Conservation (phyloP, 2,113 vertebrate species). For the Mellivora capensis region DNA sequence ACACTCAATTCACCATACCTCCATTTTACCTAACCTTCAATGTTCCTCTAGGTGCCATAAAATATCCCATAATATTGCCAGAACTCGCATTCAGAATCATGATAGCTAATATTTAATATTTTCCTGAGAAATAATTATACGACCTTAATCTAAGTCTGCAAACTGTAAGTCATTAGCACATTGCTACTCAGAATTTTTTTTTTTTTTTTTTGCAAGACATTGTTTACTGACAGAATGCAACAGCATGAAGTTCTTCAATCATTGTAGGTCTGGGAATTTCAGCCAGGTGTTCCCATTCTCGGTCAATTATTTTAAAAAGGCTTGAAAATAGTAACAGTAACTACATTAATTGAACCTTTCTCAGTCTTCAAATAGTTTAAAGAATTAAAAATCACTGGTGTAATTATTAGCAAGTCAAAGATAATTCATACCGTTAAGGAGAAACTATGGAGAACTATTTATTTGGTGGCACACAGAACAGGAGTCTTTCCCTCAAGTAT, state of each 20-base stretch:
- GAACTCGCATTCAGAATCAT: not conserved
- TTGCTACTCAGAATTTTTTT: not conserved
- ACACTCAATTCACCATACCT: not conserved
- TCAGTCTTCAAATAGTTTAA: not conserved
- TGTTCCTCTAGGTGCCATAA: not conserved
- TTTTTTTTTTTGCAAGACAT: not conserved
- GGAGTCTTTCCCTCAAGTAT: not conserved
- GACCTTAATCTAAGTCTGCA: not conserved
- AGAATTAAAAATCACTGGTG: not conserved
- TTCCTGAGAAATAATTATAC: not conserved
- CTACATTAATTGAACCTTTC: not conserved
- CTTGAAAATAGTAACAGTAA: not conserved
- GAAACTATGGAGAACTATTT: not conserved
- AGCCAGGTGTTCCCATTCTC: not conserved
- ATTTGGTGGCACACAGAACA: not conserved
- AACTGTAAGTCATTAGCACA: not conserved
- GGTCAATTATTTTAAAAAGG: not conserved
- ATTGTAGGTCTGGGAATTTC: not conserved
- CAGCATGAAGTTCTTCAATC: not conserved
- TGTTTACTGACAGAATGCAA: not conserved
- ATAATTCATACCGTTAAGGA: not conserved
- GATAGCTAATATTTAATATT: not conserved
- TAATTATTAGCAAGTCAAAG: conserved; percentile 12
- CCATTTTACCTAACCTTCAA: not conserved
- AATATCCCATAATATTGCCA: not conserved